A percentile compares a stretch with the other conserved stretches of the same genome.
These are phyloP conservation scores for Diadema setosum DNA, from an alignment of 35 echinoderm and acorn worm genomes.

Conservation along the genomic window DNA sequence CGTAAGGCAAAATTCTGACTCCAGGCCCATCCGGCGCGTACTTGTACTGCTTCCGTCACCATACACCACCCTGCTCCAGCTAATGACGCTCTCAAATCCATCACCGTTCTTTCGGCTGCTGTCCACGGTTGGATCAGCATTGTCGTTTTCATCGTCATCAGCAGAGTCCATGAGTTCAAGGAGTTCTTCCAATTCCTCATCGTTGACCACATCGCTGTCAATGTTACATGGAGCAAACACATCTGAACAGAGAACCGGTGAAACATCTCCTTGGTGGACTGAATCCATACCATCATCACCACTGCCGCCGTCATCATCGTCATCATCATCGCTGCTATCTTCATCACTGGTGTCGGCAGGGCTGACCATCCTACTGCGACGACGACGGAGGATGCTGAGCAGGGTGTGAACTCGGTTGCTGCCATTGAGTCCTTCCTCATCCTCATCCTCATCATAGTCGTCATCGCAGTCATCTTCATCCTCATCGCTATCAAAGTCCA, in stretches of 20 bases:
- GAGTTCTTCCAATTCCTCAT: background rate
- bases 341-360: too few species aligned
- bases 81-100: background rate
- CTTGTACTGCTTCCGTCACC: background rate
- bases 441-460: background rate
- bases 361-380: too few species aligned
- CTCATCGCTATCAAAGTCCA: background rate
- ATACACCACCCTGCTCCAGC: conserved; percentile 5
- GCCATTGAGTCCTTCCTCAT: background rate
- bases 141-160: background rate
- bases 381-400: background rate
- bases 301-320: too few species aligned
- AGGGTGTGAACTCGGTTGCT: background rate
- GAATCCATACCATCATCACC: too few species aligned
- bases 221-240: too few species aligned
- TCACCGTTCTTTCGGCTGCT: background rate
- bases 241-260: too few species aligned
- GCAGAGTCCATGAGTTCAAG: background rate
- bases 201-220: background rate
- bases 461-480: background rate
- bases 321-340: too few species aligned
- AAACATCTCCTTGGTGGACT: too few species aligned
- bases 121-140: background rate
- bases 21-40: background rate
- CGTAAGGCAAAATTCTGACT: background rate